Percentiles rank a stretch among this genome's conserved stretches.
phyloP scores from a whole-genome alignment of 2,113 vertebrate species.

The Podocnemis expansa region DNA sequence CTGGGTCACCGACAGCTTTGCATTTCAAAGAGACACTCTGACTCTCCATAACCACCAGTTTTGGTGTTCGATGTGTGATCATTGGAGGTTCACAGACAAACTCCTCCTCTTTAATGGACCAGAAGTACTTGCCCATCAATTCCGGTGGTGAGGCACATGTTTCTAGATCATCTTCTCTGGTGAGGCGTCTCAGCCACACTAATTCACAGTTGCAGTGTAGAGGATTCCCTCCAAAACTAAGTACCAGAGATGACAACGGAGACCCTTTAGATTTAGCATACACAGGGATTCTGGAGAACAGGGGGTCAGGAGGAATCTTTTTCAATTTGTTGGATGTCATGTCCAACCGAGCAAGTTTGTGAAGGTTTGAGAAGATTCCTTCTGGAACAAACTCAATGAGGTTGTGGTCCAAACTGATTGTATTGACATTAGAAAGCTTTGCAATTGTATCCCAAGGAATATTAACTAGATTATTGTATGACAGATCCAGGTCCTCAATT shows the following conservation, averaged over 20 bases:
- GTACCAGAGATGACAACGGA: constrained; percentile 83
- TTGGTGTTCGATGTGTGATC: constrained; percentile 87
- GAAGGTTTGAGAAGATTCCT: constrained; percentile 93
- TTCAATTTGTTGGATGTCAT: constrained; percentile 98
- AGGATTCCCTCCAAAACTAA: constrained; percentile 93
- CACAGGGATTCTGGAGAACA: constrained; percentile 91
- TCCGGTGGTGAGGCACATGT: constrained; percentile 91
- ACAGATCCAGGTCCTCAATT: constrained; percentile 93
- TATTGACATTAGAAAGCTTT: constrained; percentile 91
- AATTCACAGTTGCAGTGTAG: constrained; percentile 96
- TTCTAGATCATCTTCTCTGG: constrained; percentile 92
- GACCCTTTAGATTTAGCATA: constrained; percentile 91
- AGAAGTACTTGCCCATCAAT: constrained; percentile 92
- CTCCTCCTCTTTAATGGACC: constrained; percentile 94
- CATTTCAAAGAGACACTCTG: constrained; percentile 88
- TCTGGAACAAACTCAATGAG: constrained; percentile 92
- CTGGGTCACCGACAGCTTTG: constrained; percentile 93
- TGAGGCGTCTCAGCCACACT: constrained; percentile 91
- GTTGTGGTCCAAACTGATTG: constrained; percentile 93
- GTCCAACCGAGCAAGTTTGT: constrained; percentile 92
- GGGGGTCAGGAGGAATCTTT: constrained; percentile 93
- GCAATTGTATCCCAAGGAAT: constrained; percentile 90
- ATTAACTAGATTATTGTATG: constrained; percentile 92
- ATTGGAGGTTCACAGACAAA: constrained; percentile 96
- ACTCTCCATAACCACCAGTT: constrained; percentile 78